Evolutionary conservation across 2,113 vertebrate species (phyloP), one percentile per base, ranked within the genome.

Genomic region (Percopsis transmontana): DNA sequence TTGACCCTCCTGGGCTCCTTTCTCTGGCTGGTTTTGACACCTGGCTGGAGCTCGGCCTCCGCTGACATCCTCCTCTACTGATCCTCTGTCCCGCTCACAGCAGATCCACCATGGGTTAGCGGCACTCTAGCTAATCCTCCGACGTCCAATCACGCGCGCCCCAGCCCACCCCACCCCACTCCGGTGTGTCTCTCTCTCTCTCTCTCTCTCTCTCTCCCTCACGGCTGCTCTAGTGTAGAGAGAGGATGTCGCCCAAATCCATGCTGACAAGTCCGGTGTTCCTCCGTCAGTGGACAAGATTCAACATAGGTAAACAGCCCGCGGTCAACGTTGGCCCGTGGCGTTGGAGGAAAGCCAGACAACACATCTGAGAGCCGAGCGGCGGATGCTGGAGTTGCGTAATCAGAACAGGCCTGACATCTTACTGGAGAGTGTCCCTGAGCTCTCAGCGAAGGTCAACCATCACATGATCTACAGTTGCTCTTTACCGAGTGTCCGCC

Each of bases 41-140:
- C 96, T 89, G 95, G 92, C 94, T 97, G 96, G 92, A 96, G 93
- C 94, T 99, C 96, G 93, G 96, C 94, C 95, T 98, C 96, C 92
- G 97, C 95, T 81, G 91, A 92, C 91, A 91, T 91, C 87, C 89
- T 91, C 88, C 90, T 79, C 89, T 52, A 55, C 82, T 96, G 94
- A 94, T 96, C 93, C 94, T 76, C 84, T 10, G 78, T 71, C 72
- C 72, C 68, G 67, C 84, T 89, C 78, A 89, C 84, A 81, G 83
- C 84, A 80, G 88, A 82, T 90, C 83, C 87, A 87, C 74, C 90
- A 90, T 91, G 81, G 79, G 86, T 71, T 82, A 63, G 77, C 85
- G 81, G 80, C 75, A 58, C 77, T 58, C 71, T 50, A 64, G 72
- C 83, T 71, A 77, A 76, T 87, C 85, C 83, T 73, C 68, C 51